A percentile compares a stretch with the other conserved stretches of the same genome.
Evolutionary conservation across 2,113 vertebrate genomes (phyloP).

Genomic region (Mormoops blainvillei): DNA sequence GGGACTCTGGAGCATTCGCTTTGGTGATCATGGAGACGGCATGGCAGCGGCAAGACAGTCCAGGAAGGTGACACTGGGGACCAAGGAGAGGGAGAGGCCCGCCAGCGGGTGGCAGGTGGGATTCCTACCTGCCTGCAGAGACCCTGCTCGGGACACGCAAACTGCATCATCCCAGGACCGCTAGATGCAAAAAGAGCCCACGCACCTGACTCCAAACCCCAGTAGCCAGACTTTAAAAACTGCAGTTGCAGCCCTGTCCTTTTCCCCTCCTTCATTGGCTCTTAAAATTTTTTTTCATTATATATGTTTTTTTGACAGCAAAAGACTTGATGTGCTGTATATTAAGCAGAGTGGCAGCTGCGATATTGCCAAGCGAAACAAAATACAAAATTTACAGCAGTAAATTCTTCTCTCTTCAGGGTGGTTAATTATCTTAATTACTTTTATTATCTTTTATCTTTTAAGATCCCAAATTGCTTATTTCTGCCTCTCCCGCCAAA

Average conservation of each 20-base stretch:
- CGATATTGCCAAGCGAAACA: slow-evolving; percentile 79
- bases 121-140: fast-evolving
- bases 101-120: too few species aligned
- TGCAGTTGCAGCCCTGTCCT: neutral
- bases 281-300: slow-evolving; percentile 39
- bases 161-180: fast-evolving
- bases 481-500: slow-evolving; percentile 86
- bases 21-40: fast-evolving
- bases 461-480: slow-evolving; percentile 87
- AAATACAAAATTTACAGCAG: slow-evolving; percentile 84
- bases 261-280: neutral
- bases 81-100: neutral
- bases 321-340: slow-evolving; percentile 62
- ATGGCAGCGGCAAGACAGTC: fast-evolving
- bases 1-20: too few species aligned
- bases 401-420: slow-evolving; percentile 87
- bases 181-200: fast-evolving
- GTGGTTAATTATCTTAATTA: slow-evolving; percentile 91
- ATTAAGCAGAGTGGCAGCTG: slow-evolving; percentile 82
- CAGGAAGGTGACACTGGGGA: neutral
- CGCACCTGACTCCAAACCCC: neutral
- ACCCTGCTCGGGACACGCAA: fast-evolving
- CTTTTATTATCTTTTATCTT: slow-evolving; percentile 90
- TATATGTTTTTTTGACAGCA: neutral
- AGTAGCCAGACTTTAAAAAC: neutral